phyloP scores from a whole-genome alignment of 2,888 invertebrate species.

The Bellardia pandia region DNA sequence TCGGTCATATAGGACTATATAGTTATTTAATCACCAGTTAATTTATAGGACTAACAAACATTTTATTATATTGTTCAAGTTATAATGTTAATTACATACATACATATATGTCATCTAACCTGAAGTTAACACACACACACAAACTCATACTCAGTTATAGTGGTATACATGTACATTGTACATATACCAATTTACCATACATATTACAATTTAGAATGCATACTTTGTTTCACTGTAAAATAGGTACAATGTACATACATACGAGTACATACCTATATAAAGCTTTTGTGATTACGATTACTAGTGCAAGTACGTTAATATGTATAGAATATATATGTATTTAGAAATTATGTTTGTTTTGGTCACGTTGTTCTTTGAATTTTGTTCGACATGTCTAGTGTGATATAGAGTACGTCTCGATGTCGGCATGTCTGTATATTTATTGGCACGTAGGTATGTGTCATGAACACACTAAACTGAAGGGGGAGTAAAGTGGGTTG shows the following conservation, averaged over 20 bases:
- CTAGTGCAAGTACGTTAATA: neutral
- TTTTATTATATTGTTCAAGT: constrained; percentile 70
- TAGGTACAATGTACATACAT: neutral
- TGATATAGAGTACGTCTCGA: neutral
- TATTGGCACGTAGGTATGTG: constrained; percentile 10
- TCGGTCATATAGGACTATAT: constrained; percentile 25
- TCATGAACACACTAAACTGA: neutral
- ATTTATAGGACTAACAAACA: constrained; percentile 70
- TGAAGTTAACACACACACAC: constrained; percentile 9
- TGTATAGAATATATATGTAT: neutral
- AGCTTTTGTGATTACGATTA: constrained; percentile 30
- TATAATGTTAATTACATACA: constrained; percentile 71
- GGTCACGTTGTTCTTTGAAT: constrained; percentile 57
- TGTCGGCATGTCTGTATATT: neutral
- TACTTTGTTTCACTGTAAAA: no score
- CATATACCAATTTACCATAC: no score
- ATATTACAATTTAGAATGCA: no score
- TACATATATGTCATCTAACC: constrained; percentile 60
- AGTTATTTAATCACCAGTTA: constrained; percentile 68
- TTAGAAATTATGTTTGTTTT: constrained; percentile 25
- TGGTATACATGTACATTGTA: neutral
- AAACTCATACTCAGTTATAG: neutral
- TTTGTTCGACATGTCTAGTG: constrained; percentile 30
- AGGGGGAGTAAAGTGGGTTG: neutral
- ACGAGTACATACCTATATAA: no score